Base-by-base conservation (phyloP, 30 jellyfish, hydroid and myxozoan species). In the Turritopsis dohrnii region DNA sequence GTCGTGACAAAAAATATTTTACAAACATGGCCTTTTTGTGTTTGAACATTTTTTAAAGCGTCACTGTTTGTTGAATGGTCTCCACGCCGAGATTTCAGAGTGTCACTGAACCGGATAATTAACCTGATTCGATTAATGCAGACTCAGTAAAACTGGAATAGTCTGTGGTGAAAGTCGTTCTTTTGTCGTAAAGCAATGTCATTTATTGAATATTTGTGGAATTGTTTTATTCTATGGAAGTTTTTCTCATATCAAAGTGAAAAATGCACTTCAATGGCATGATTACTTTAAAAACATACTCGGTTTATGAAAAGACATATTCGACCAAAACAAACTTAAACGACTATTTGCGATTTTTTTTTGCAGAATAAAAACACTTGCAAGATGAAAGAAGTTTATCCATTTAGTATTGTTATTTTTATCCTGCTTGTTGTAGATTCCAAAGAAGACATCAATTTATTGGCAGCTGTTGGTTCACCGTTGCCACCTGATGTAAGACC, bases 391-490 rank as follows among this genome's bases (percentile, higher is more conserved):
- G 60, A 5, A 41, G 13, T 3, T 41, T 41, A 41, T 41, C 60
- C 13, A 13, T 41, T 41, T 3, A 5, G 9, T 3, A 41, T 41
- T 41, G 60, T 13, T 41, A 41, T 13, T 41, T 41, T 41, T 13
- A 13, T 23, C 85, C 17, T 79, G 0, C 80, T 21, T 79, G 22
- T 83, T 69, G 27, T 88, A 83, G 97, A 87, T 76, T 30, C 75
- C 18, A 54, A 81, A 69, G 84, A 52, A 13, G 97, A 90, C 30
- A 85, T 91, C 72, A 91, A 91, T 77, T 81, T 91, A 28, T 69
- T 91, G 80, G 73, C 83, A 1, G 97, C 97, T n/a, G 96, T 91
- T 83, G 97, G 97, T 16, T 86, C 97, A 54, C 97, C 97, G 1
- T 71, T 91, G n/a, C 97, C 97, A 28, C 41, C 72, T 19, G 94